Conservation (phyloP, 2,888 invertebrate species). For the Seira musarum region DNA sequence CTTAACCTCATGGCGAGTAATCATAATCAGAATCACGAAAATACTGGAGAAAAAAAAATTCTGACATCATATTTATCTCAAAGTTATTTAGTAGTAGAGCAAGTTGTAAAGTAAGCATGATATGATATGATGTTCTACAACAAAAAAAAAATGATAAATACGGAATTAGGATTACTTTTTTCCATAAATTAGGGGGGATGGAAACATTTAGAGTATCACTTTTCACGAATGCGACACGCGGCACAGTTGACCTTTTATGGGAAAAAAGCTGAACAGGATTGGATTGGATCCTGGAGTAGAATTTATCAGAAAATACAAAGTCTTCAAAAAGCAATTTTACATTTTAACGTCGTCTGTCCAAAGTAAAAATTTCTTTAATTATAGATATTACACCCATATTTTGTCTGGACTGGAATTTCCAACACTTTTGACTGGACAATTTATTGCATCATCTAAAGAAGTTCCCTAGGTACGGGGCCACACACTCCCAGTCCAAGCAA, state of each 20-base stretch:
- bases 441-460: too few species aligned
- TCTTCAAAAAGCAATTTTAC: constrained; percentile 8
- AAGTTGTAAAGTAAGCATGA: neutral
- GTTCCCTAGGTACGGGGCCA: too few species aligned
- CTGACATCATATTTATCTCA: neutral
- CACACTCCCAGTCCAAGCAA: neutral
- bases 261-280: neutral
- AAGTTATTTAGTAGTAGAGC: neutral
- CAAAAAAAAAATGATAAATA: constrained; percentile 16
- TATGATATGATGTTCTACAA: too few species aligned
- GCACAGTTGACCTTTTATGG: constrained; percentile 43
- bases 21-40: neutral
- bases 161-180: neutral
- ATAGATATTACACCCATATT: too few species aligned
- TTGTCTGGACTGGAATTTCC: constrained; percentile 34
- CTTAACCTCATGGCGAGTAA: neutral
- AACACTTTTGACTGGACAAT: neutral
- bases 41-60: neutral
- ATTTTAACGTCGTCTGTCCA: too few species aligned
- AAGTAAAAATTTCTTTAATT: too few species aligned
- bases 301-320: neutral
- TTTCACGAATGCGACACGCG: constrained; percentile 44
- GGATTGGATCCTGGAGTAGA: neutral
- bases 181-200: neutral
- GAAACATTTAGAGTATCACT: neutral